phyloP scores from a whole-genome alignment of 2,113 vertebrate genomes.

The Salvelinus namaycush region DNA sequence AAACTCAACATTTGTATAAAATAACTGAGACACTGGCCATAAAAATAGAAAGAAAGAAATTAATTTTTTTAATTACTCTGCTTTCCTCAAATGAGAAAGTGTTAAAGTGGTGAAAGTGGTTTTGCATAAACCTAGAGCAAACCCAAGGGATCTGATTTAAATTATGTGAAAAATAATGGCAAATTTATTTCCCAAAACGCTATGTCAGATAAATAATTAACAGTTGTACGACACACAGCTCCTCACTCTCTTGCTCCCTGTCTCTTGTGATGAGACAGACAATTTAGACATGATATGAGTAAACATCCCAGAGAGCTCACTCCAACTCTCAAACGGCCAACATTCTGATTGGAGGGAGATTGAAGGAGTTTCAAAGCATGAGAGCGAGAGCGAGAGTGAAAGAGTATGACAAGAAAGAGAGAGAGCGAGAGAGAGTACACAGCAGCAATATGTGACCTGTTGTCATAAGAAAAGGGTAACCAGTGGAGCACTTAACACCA shows the following conservation, averaged over 20 bases:
- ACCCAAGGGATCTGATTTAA: conserved; percentile 39
- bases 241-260: conserved; percentile 9
- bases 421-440: background rate
- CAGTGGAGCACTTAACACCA: too few species aligned
- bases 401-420: background rate
- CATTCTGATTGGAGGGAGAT: conserved; percentile 12
- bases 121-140: conserved; percentile 39
- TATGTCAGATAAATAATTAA: conserved; percentile 52
- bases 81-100: background rate
- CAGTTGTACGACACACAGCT: conserved; percentile 38
- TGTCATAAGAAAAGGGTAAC: background rate
- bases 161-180: conserved; percentile 50
- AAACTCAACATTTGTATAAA: background rate
- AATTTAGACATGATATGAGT: conserved; percentile 49
- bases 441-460: too few species aligned
- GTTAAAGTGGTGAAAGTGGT: conserved; percentile 8
- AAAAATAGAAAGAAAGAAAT: background rate
- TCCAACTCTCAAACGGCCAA: conserved; percentile 37
- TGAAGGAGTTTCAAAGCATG: conserved; percentile 25
- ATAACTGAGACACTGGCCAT: background rate
- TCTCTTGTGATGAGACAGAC: conserved; percentile 46
- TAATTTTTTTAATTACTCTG: too few species aligned
- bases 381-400: background rate
- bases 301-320: conserved; percentile 47
- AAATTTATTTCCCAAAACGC: conserved; percentile 33